Evolutionary conservation across 2,797 vertebrate genomes (phyloP), one percentile per base, ranked within the genome.

Genomic region (Esox lucius): DNA sequence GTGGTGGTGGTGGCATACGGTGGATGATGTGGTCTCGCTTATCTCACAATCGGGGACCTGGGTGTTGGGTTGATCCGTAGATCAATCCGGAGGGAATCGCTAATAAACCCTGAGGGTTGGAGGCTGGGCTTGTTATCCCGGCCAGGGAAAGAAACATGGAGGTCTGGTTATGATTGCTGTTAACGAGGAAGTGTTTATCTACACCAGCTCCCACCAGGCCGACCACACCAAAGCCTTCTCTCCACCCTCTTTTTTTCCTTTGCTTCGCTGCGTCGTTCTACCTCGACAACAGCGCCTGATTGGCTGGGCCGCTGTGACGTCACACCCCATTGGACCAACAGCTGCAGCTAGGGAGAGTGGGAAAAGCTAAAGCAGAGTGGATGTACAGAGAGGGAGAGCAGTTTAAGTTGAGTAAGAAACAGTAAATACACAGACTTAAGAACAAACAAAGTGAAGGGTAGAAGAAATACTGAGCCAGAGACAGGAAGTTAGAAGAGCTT

Each of bases 231-330:
- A 16, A 42, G 33, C 66, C 19, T 42, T n/a, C 17, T 49, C 13
- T 42, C 17, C 24, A 49, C 9, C 22, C 71, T 9, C 64, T 35
- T 35, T 26, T 61, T 15, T 31, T 28, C 59, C 24, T 53, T 49
- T 49, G 12, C 65, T 62, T 31, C 49, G n/a, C 46, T 68, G 33
- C 49, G 69, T 79, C 16, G 75, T 68, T 81, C 76, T 84, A 7
- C 84, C 86, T 79, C 65, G 46, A 77, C 84, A 84, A 85, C 86
- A 85, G 84, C 31, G 5, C 66, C 80, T 67, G 69, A 84, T 85
- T 87, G 82, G 86, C 28, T 66, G 67, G 39, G 28, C 24, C 8
- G 8, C 35, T 5, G 59, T 83, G 81, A 85, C 68, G 70, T 83
- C 76, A 79, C n/a, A 3, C 15, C 13, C 33, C 39, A 31, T 33